Evolutionary conservation across 2,797 vertebrate species (phyloP).

Genomic region (Amniataba percoides): DNA sequence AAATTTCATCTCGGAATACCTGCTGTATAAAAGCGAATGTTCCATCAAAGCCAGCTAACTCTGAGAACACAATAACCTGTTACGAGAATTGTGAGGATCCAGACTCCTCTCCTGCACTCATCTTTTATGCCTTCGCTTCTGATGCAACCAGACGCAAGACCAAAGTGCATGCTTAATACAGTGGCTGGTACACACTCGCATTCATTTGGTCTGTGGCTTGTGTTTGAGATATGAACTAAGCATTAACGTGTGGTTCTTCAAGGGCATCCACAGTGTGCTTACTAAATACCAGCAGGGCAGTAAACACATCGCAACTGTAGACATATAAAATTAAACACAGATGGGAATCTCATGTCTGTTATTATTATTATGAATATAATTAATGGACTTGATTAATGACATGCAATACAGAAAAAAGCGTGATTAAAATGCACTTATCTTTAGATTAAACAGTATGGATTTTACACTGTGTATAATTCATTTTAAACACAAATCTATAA

Average conservation of each 20-base stretch:
- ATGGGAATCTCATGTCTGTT: neutral
- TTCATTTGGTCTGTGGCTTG: constrained; percentile 44
- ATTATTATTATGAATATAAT: too few relatives aligned
- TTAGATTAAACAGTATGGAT: neutral
- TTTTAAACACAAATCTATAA: neutral
- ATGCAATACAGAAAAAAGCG: neutral
- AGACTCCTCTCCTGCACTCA: constrained; percentile 17
- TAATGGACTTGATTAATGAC: neutral
- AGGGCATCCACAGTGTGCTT: neutral
- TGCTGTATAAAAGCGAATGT: constrained; percentile 42
- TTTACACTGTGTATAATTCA: neutral
- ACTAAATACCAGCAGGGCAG: constrained; percentile 20
- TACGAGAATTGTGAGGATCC: constrained; percentile 44
- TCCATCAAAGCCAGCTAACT: constrained; percentile 44
- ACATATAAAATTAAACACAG: neutral
- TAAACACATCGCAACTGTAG: constrained; percentile 9
- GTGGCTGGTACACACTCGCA: constrained; percentile 19
- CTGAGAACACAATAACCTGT: constrained; percentile 49
- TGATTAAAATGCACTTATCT: neutral
- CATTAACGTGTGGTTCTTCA: constrained; percentile 28
- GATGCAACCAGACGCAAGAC: constrained; percentile 78
- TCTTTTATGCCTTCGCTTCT: constrained; percentile 44
- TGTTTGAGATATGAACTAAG: constrained; percentile 33
- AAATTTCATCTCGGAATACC: constrained; percentile 39
- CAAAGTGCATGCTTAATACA: constrained; percentile 45